Percentiles rank a stretch among this genome's conserved stretches.
phyloP scores from a whole-genome alignment of 2,113 vertebrate genomes.

The Gymnobelideus leadbeateri region DNA sequence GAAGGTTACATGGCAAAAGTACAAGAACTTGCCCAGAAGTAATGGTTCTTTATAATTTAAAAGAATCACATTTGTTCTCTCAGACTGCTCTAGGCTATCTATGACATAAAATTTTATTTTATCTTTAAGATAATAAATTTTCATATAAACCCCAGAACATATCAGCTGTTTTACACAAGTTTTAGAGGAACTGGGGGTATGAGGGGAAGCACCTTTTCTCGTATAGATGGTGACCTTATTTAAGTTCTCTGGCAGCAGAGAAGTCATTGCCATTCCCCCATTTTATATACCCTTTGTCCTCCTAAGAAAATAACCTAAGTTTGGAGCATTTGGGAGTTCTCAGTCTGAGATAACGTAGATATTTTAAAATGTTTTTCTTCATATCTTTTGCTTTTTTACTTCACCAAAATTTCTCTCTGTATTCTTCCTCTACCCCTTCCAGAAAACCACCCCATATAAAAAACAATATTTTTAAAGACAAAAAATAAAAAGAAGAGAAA shows the following conservation, averaged over 20 bases:
- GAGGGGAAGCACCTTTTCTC: background rate
- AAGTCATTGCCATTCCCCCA: background rate
- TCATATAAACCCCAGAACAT: constrained; percentile 63
- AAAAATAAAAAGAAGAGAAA: background rate
- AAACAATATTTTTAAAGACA: background rate
- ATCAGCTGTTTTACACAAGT: constrained; percentile 61
- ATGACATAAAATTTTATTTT: constrained; percentile 73
- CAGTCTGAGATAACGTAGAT: background rate
- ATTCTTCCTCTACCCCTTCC: background rate
- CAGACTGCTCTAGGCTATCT: constrained; percentile 52
- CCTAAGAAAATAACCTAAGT: background rate
- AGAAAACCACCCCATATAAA: background rate
- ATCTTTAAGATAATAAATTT: constrained; percentile 71
- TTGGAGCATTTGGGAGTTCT: background rate
- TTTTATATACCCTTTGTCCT: background rate
- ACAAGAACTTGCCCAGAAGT: constrained; percentile 43
- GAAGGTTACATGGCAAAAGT: constrained; percentile 47
- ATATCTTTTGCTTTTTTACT: background rate
- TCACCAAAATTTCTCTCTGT: background rate
- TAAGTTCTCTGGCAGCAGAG: background rate
- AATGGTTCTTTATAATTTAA: constrained; percentile 60
- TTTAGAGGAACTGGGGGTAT: constrained; percentile 52
- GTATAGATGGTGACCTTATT: no score
- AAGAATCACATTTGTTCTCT: constrained; percentile 54
- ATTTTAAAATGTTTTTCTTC: background rate